phyloP scores from a whole-genome alignment of 2,888 invertebrate genomes.

The Cheilosia soror region DNA sequence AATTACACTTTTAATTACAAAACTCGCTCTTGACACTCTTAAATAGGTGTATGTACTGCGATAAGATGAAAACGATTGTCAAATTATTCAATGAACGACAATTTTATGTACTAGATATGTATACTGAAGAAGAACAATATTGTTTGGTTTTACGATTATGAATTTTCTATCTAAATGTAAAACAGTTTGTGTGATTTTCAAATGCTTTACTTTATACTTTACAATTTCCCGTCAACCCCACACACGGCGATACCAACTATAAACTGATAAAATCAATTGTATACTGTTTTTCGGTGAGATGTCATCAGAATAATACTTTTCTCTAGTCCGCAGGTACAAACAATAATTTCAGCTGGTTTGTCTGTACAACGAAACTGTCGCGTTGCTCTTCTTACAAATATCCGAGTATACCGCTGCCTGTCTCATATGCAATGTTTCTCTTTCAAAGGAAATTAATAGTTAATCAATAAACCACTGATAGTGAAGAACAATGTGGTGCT shows the following conservation, averaged over 20 bases:
- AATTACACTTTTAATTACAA: conserved; percentile 15
- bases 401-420: conserved; percentile 40
- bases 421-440: conserved; percentile 31
- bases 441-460: conserved; percentile 34
- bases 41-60: neutral
- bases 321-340: conserved; percentile 49
- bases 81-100: neutral
- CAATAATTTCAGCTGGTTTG: conserved; percentile 66
- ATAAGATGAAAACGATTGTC: no score
- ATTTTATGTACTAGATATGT: neutral
- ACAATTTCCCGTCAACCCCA: conserved; percentile 1
- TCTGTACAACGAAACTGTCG: conserved; percentile 47
- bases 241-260: neutral
- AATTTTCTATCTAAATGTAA: conserved; percentile 16
- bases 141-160: conserved; percentile 3
- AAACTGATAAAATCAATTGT: conserved; percentile 49
- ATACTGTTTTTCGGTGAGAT: conserved; percentile 25
- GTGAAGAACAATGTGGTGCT: no score
- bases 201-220: conserved; percentile 3
- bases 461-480: conserved; percentile 50
- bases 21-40: conserved; percentile 6
- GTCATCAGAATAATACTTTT: conserved; percentile 28
- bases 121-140: conserved; percentile 2
- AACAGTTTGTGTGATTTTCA: conserved; percentile 23
- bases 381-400: conserved; percentile 39